Evolutionary conservation across 2,797 vertebrate genomes (phyloP), one percentile per base, ranked within the genome.

Genomic region (Cyprinella venusta): DNA sequence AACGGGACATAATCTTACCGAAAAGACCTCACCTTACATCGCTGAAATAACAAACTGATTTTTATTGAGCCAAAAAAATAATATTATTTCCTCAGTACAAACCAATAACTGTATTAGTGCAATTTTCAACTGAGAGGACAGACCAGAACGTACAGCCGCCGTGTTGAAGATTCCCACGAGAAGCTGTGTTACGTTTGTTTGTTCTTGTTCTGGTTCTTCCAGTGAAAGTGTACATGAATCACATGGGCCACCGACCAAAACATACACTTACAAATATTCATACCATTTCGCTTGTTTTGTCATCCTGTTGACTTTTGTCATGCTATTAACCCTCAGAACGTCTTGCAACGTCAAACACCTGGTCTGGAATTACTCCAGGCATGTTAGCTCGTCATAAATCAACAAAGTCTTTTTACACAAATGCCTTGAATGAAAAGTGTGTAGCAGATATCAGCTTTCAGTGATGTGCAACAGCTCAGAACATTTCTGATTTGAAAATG

Each of bases 11-110:
- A 88, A 86, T 84, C 74, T 30, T 59, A 36, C 42, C 8, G 42
- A 80, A 63, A 69, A 70, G 68, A 68, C 64, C 77, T 68, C 79
- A 69, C 59, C 59, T 86, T 84, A 82, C 82, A 84, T 85, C 84
- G 80, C 56, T 84, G 52, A 76, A 85, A 85, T 71, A 85, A 82
- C 81, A 74, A 83, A 86, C 26, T 50, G 38, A 16, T 71, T 86
- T 75, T 56, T 74, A 85, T 83, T 78, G 84, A 80, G 90, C 87
- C 91, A 81, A 84, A 80, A 88, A 89, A 87, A 81, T 77, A 90
- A 91, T 91, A 92, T 92, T 91, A 85, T 90, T 83, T 72, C 88
- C 89, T 87, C 65, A 79, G 86, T 76, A 48, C 88, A 87, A 83
- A 79, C 88, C 85, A 89, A 89, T 90, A 88, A 88, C 84, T 89